Evolutionary conservation across 2,113 vertebrate genomes (phyloP).

Genomic region (Otocyon megalotis): DNA sequence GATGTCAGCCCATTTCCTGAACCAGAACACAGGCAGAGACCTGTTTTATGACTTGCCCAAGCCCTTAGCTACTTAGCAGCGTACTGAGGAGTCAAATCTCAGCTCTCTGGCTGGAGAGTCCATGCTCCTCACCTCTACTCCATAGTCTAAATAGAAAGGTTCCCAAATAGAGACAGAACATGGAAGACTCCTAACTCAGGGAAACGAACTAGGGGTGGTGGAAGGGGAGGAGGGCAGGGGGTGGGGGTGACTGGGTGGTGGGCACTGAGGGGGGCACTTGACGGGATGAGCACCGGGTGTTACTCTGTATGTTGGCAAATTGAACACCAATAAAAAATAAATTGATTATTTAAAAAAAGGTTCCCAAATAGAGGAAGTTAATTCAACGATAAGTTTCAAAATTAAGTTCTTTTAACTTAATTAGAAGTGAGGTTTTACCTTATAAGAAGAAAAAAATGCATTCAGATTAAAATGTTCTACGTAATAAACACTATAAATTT

Average conservation of each 20-base stretch:
- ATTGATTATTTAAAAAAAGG: neutral
- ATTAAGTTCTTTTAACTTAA: neutral
- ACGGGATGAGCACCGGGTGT: no score
- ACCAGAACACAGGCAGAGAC: neutral
- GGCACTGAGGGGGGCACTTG: no score
- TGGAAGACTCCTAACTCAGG: no score
- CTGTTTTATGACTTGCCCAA: neutral
- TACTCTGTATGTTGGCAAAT: no score
- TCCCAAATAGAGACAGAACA: neutral
- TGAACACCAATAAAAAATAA: no score
- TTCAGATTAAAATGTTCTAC: conserved; percentile 21
- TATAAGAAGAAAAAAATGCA: neutral
- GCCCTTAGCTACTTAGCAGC: neutral
- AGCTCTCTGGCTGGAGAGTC: neutral
- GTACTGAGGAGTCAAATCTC: neutral
- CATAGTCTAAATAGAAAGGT: neutral
- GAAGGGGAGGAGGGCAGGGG: no score
- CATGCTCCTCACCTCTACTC: neutral
- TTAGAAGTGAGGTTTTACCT: neutral
- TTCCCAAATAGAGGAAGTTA: conserved; percentile 35
- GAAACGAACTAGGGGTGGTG: no score
- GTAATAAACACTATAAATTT: conserved; percentile 52
- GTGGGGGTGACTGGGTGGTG: no score
- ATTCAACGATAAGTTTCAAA: conserved; percentile 37
- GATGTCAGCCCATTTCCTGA: neutral